Base-by-base conservation (phyloP, 35 echinoderm and acorn worm genomes). In the Anneissia japonica region DNA sequence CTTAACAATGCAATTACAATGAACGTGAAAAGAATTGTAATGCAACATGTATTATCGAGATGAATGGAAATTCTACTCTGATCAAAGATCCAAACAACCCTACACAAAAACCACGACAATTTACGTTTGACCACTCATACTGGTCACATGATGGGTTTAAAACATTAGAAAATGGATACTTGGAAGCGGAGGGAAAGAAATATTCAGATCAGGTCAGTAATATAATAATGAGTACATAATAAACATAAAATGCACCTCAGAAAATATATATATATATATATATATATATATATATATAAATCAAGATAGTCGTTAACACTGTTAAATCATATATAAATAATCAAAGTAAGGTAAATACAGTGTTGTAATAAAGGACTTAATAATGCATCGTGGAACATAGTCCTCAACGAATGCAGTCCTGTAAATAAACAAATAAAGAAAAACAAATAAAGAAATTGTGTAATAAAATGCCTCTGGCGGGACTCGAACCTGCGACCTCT, bases 131-230 rank as follows among this genome's bases (percentile, higher is more conserved):
- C 74, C 41, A 93, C 26, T 99, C 96, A 28, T 99, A 99, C 84
- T 99, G 96, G 96, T 99, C 96, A 72, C 96, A 99, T 90, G 96
- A 99, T 84, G 96, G 96, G 5, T 97, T 86, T 86, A 86, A 87
- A 74, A 92, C 88, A 23, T 51, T 75, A 26, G 55, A 81, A 7
- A 90, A 94, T 82, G 92, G 92, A 3, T 94, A 94, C 77, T 73
- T 88, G 74, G 90, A 89, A 79, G 77, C 89, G 28, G 77, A 38
- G 0, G 72, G 87, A 77, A 73, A 88, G 23, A 79, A 82, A 56
- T 99, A 94, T 81, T 74, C 83, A 73, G 96, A 99, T 89, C 96
- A 99, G 96, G 96, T 99, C 31, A 72, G 34, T 56, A 1, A 35
- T 34, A n/a, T n/a, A n/a, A n/a, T n/a, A n/a, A n/a, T n/a, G n/a